These are phyloP conservation scores for Dendrolimus pini DNA, from an alignment of 2,888 invertebrate species.

Conservation along the genomic window DNA sequence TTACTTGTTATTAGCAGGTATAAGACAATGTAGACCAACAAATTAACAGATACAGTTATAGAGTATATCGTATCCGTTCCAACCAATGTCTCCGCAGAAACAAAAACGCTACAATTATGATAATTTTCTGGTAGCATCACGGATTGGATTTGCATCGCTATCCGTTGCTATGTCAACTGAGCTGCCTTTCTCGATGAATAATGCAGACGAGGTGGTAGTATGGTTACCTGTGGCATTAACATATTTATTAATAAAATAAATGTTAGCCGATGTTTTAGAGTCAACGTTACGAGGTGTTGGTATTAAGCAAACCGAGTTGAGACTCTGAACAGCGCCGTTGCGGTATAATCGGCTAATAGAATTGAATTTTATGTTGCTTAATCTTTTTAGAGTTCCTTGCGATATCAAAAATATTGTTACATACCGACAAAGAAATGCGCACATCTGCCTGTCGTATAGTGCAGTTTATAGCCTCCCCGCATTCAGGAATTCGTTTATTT, in stretches of 20 bases:
- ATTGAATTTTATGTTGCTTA: no score
- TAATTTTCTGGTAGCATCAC: constrained; percentile 67
- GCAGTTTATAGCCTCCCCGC: no score
- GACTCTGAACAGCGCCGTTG: neutral
- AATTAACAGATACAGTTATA: no score
- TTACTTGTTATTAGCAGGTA: no score
- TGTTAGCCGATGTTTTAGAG: constrained; percentile 39
- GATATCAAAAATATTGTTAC: no score
- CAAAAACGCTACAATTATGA: constrained; percentile 76
- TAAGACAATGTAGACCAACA: no score
- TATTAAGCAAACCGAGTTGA: neutral
- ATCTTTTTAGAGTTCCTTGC: no score
- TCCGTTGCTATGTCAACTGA: constrained; percentile 72
- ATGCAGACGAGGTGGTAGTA: constrained; percentile 52
- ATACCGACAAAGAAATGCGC: no score
- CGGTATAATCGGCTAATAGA: no score
- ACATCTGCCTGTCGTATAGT: no score
- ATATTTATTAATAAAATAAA: constrained; percentile 77
- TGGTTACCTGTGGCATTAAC: constrained; percentile 66
- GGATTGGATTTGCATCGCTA: constrained; percentile 76
- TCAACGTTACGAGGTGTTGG: neutral
- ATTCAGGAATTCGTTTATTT: no score
- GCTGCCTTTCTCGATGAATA: constrained; percentile 67
- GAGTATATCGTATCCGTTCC: no score
- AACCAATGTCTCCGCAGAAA: constrained; percentile 31